Evolutionary conservation across 2,113 vertebrate species (phyloP), one percentile per base, ranked within the genome.

Genomic region (Phylloscopus trochiloides): DNA sequence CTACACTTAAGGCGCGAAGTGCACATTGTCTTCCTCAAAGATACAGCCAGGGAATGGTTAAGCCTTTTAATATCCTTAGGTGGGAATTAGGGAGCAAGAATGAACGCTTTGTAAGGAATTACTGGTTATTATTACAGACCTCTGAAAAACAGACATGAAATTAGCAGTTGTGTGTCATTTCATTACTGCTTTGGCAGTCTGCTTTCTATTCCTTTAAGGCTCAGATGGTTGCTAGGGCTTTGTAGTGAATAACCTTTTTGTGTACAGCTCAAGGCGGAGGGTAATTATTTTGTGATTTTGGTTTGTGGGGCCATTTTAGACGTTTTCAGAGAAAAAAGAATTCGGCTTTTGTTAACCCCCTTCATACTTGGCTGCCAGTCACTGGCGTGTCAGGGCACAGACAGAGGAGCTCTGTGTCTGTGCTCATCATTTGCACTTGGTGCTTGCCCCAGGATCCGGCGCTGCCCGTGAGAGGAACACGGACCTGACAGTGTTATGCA

Each of bases 101-200:
- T 79, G 82, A 94, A 66, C 94, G 87, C 95, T 97, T 97, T 97
- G 91, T 20, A 55, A 93, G 94, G 96, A 98, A 97, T 97, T 97
- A 94, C 87, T 96, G 94, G 96, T 90, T 97, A 81, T 98, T 98
- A 95, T 95, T 95, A 93, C 95, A 93, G 95, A 88, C 96, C 95
- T 97, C 72, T 97, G 97, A 94, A 96, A 98, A 97, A 95, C 90
- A 97, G 97, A 94, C 81, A 57, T 87, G 87, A 95, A 97, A 97
- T 97, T 93, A 98, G 92, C 96, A 97, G 96, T 87, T 97, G 76
- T 95, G 94, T 87, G 94, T 95, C 89, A 74, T 73, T 97, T 96
- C 97, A 95, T 96, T 94, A 89, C 96, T 92, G 92, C 97, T 95
- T 96, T 96, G 95, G 21, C 79, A 96, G 93, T 92, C 90, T 96